A percentile compares a stretch with the other conserved stretches of the same genome.
phyloP scores from a whole-genome alignment of 1,140 invertebrate genomes.

The Trichonephila inaurata region DNA sequence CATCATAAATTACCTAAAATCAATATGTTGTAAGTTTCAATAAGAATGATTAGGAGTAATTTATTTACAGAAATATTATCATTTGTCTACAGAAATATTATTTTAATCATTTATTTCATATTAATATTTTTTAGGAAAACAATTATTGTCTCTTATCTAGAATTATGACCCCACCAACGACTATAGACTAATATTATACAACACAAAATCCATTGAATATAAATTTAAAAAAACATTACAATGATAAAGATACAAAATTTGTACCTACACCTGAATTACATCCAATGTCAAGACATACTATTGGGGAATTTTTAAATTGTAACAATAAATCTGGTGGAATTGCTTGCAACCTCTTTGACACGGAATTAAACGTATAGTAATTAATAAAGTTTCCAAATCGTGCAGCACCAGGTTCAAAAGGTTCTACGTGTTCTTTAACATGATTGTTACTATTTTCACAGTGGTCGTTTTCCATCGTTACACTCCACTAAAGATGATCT shows the following conservation, averaged over 20 bases:
- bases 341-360: constrained; percentile 85
- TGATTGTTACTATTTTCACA: neutral
- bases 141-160: no score
- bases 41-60: no score
- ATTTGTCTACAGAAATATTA: no score
- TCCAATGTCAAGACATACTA: constrained; percentile 86
- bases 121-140: no score
- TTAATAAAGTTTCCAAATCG: constrained; percentile 91
- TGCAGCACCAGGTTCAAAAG: constrained; percentile 84
- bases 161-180: no score
- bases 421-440: neutral
- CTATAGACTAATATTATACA: no score
- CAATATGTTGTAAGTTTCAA: no score
- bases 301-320: constrained; percentile 81
- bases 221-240: no score
- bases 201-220: no score
- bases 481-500: neutral
- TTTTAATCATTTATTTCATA: no score
- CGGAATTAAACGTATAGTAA: constrained; percentile 90
- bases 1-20: no score
- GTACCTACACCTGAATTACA: constrained; percentile 88
- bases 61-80: no score
- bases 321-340: constrained; percentile 81
- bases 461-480: neutral
- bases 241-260: constrained; percentile 63